Conservation (phyloP, 2,797 vertebrate species). For the Chiroxiphia lanceolata region DNA sequence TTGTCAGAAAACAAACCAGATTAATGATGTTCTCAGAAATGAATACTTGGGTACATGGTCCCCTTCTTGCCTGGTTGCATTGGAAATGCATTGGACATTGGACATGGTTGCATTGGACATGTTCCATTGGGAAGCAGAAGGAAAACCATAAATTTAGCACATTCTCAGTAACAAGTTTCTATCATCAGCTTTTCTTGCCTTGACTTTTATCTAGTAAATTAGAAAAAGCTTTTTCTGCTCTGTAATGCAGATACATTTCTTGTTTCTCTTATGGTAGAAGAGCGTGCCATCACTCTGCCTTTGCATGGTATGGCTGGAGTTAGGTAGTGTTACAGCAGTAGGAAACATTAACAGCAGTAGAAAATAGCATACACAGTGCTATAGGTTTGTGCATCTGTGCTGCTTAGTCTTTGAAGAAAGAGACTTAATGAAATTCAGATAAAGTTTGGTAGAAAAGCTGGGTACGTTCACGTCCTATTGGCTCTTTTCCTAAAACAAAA, state of each 20-base stretch:
- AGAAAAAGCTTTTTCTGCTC: background rate
- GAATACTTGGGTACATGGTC: background rate
- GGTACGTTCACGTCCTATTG: fast-evolving
- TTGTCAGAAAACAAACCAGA: background rate
- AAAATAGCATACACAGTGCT: background rate
- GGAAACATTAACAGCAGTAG: background rate
- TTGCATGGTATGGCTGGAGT: background rate
- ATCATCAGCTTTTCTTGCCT: background rate
- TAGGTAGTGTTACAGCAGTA: background rate
- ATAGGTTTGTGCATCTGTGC: background rate
- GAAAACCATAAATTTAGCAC: background rate
- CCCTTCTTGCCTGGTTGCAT: background rate
- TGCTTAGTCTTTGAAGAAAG: background rate
- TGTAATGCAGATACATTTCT: background rate
- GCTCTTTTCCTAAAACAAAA: background rate
- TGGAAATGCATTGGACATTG: no score
- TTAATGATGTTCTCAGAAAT: background rate
- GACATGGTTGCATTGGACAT: background rate
- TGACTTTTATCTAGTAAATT: background rate
- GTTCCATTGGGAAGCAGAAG: background rate
- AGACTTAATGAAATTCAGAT: background rate
- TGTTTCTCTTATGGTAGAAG: background rate
- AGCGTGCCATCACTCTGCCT: background rate
- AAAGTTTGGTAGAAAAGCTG: background rate
- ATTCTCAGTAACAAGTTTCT: background rate